Conservation (phyloP, 1,140 invertebrate species). For the Helicorthomorpha holstii region DNA sequence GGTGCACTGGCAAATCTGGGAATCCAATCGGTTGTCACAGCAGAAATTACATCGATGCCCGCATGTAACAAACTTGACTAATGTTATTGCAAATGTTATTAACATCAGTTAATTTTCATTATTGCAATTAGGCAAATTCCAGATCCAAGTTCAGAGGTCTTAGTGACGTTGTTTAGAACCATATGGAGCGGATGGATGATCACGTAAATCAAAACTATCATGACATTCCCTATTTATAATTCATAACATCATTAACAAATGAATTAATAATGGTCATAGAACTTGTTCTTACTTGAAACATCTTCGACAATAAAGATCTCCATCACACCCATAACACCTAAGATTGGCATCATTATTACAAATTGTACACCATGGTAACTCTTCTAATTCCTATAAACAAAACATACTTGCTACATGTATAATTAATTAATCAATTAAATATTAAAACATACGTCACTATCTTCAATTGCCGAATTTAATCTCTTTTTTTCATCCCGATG, state of each 20-base stretch:
- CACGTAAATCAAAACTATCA: not conserved
- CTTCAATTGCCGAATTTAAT: not conserved
- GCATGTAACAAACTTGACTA: conserved; percentile 41
- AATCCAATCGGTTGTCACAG: conserved; percentile 81
- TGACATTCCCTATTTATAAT: conserved; percentile 3
- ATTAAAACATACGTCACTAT: not conserved
- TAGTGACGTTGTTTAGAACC: conserved; percentile 13
- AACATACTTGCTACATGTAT: not conserved
- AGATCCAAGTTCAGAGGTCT: conserved; percentile 41
- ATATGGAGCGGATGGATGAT: not conserved
- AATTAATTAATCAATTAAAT: not conserved
- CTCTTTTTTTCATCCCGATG: not conserved
- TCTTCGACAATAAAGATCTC: conserved; percentile 47
- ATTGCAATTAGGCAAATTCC: conserved; percentile 35
- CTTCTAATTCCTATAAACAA: conserved; percentile 31
- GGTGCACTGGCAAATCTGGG: conserved; percentile 89
- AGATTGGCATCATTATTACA: conserved; percentile 54
- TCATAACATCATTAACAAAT: not conserved
- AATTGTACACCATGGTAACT: conserved; percentile 55
- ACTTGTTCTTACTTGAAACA: conserved; percentile 38
- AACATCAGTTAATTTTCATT: conserved; percentile 13
- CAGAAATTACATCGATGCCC: conserved; percentile 81
- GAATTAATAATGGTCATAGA: not conserved
- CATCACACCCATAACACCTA: conserved; percentile 46
- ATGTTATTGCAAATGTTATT: conserved; percentile 13